Conservation (phyloP, 2,113 vertebrate species). For the Calyptomena viridis region DNA sequence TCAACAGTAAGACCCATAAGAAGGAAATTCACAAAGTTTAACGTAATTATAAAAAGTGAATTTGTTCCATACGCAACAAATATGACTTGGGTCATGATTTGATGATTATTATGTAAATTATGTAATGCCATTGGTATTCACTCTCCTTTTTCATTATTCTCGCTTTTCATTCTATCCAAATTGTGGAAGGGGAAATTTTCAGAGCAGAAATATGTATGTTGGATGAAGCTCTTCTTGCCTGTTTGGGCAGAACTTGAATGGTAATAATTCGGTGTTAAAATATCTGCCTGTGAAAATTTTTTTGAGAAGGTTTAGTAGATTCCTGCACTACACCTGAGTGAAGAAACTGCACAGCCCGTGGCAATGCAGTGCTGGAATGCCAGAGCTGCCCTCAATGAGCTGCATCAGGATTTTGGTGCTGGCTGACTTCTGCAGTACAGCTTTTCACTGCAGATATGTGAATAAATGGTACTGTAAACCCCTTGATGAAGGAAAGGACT, state of each 20-base stretch:
- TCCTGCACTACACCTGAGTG: not conserved
- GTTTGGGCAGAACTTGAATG: not conserved
- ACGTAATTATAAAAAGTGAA: not conserved
- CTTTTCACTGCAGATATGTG: not conserved
- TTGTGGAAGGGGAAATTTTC: not conserved
- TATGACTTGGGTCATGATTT: not conserved
- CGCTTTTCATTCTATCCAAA: not conserved
- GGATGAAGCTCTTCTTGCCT: not conserved
- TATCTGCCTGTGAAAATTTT: not conserved
- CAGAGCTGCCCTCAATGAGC: not conserved
- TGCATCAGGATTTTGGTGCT: not conserved
- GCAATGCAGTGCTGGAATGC: not conserved
- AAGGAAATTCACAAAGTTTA: not conserved
- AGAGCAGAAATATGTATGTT: not conserved
- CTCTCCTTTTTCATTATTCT: not conserved
- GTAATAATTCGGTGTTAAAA: not conserved
- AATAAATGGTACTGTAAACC: not conserved
- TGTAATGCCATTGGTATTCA: not conserved
- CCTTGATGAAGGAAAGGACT: not conserved
- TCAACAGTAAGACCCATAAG: not conserved
- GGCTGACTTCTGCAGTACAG: not conserved
- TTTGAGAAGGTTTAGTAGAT: not conserved
- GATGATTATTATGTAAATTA: not conserved
- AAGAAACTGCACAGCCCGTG: not conserved
- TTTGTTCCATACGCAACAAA: not conserved